These are phyloP conservation scores for Caenorhabditis tropicalis DNA, from an alignment of 1,140 invertebrate genomes.

Conservation along the genomic window DNA sequence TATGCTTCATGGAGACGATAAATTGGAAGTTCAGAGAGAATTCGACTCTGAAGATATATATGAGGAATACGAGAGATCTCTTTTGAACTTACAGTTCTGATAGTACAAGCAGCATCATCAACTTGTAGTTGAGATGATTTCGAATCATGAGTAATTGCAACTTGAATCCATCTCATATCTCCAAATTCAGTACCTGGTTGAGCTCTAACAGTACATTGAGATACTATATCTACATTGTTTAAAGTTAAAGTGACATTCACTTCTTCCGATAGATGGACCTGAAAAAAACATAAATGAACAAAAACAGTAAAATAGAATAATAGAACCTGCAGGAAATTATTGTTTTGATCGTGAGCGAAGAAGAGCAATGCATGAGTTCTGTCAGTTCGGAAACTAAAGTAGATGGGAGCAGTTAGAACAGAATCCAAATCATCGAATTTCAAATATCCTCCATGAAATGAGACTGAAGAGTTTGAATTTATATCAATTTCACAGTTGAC, in stretches of 20 bases:
- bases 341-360: conserved; percentile 49
- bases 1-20: neutral
- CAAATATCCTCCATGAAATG: conserved; percentile 46
- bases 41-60: neutral
- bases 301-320: neutral
- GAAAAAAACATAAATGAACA: neutral
- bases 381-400: conserved; percentile 45
- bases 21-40: neutral
- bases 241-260: conserved; percentile 44
- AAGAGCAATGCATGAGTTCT: conserved; percentile 27
- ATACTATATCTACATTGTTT: conserved; percentile 34
- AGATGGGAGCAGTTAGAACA: neutral
- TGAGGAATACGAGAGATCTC: no score
- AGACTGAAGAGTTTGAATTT: conserved; percentile 43
- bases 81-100: conserved; percentile 1
- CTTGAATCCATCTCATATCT: conserved; percentile 52
- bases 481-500: conserved; percentile 37
- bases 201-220: conserved; percentile 42
- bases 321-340: conserved; percentile 43
- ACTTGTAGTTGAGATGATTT: conserved; percentile 23
- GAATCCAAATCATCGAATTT: conserved; percentile 28
- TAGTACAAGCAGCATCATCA: conserved; percentile 47
- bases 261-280: conserved; percentile 47
- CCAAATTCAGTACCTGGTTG: conserved; percentile 44
- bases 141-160: neutral